phyloP scores from a whole-genome alignment of 2,888 invertebrate genomes.

The Antheraea yamamai region DNA sequence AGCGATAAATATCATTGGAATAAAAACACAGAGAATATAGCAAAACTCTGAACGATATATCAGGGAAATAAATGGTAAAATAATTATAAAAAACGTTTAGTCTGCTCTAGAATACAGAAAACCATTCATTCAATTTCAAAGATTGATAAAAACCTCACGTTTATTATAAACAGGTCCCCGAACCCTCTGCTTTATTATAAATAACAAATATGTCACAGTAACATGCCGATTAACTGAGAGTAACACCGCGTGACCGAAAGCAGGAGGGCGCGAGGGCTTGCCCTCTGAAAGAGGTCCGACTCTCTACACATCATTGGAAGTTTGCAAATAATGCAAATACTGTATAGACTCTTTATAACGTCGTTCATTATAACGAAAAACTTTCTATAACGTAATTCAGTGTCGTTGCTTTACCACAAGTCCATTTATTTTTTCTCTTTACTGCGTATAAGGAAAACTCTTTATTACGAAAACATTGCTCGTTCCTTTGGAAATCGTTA shows the following conservation, averaged over 20 bases:
- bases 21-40: too few relatives aligned
- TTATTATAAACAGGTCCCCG: not conserved
- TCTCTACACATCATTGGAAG: not conserved
- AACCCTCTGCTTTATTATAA: not conserved
- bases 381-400: too few relatives aligned
- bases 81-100: not conserved
- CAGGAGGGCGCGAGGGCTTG: slow-evolving; percentile 1
- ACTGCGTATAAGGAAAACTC: too few relatives aligned
- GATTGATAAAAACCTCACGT: not conserved
- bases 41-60: too few relatives aligned
- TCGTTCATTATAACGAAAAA: too few relatives aligned
- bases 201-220: slow-evolving; percentile 39
- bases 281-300: not conserved
- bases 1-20: too few relatives aligned
- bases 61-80: not conserved
- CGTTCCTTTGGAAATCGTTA: too few relatives aligned
- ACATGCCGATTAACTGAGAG: slow-evolving; percentile 46
- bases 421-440: too few relatives aligned
- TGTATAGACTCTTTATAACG: slow-evolving; percentile 1
- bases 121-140: not conserved
- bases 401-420: too few relatives aligned
- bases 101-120: not conserved
- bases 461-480: too few relatives aligned
- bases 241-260: slow-evolving; percentile 49
- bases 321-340: not conserved